Base-by-base conservation (phyloP, 2,888 invertebrate species). In the Caenorhabditis angaria region DNA sequence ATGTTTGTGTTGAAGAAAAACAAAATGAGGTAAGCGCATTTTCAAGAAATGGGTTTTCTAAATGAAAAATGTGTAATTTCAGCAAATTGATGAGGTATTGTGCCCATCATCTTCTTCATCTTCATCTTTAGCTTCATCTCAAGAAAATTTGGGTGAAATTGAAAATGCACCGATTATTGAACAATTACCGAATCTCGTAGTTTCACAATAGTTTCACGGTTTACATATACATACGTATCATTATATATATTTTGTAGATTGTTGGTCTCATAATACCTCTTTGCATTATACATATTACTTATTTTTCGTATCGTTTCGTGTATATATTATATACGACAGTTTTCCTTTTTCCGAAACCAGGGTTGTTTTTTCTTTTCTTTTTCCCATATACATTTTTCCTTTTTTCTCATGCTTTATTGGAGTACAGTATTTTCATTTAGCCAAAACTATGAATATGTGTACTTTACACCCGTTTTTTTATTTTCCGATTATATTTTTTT, bases 1-100 rank as follows among this genome's bases (percentile, higher is more conserved):
- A 57, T 57, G 32, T 32, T 29, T 57, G 35, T 57, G 32, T 57
- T 32, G 41, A 35, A n/a, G 57, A 57, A 20, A 35, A 18, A 18
- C 41, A 14, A 18, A 41, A 41, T 41, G 32, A 32, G 32, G 32
- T 32, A 10, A 32, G 32, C n/a, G n/a, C n/a, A n/a, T n/a, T n/a
- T n/a, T n/a, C n/a, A n/a, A n/a, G n/a, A n/a, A n/a, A n/a, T n/a
- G n/a, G n/a, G n/a, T n/a, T n/a, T n/a, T n/a, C n/a, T n/a, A n/a
- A n/a, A n/a, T n/a, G n/a, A n/a, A n/a, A n/a, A n/a, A n/a, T n/a
- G n/a, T n/a, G n/a, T n/a, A n/a, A n/a, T n/a, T n/a, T n/a, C n/a
- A n/a, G n/a, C 41, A 41, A 18, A 41, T 18, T 41, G 41, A 41
- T 41, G 41, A 18, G 14, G 18, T 18, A 41, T 3, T 41, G 3